phyloP scores from a whole-genome alignment of 2,888 invertebrate genomes.

The Phrixothrix hirtus region DNA sequence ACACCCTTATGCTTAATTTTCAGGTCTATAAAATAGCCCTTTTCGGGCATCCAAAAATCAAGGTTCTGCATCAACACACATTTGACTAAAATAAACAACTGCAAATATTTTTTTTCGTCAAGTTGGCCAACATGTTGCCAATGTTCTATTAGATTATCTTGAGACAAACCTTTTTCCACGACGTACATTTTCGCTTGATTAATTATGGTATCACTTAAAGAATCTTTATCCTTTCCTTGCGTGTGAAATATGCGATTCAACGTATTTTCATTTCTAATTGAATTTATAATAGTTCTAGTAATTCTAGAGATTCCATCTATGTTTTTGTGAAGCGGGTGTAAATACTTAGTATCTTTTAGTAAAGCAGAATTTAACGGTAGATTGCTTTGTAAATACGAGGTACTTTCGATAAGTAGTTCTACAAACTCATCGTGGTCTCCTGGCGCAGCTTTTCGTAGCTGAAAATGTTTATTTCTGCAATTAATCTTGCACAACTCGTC shows the following conservation, averaged over 20 bases:
- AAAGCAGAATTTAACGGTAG: slow-evolving; percentile 15
- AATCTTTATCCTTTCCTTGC: slow-evolving; percentile 19
- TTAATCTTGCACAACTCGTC: slow-evolving; percentile 14
- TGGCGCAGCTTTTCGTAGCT: slow-evolving; percentile 8
- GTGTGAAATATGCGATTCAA: slow-evolving; percentile 24
- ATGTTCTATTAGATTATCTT: slow-evolving; percentile 9
- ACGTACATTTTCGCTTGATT: slow-evolving; percentile 20
- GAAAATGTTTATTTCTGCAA: slow-evolving; percentile 15
- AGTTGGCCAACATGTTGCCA: slow-evolving; percentile 17
- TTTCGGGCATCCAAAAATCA: slow-evolving; percentile 11
- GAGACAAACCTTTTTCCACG: slow-evolving; percentile 12
- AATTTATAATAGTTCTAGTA: slow-evolving; percentile 5
- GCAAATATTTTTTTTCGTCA: slow-evolving; percentile 19
- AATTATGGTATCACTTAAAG: slow-evolving; percentile 11
- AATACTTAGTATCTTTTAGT: slow-evolving; percentile 16
- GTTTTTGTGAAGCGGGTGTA: slow-evolving; percentile 12
- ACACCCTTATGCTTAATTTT: slow-evolving; percentile 4
- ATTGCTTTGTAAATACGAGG: slow-evolving; percentile 17
- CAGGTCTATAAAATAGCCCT: slow-evolving; percentile 2
- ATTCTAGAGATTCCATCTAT: slow-evolving; percentile 13
- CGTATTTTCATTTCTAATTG: slow-evolving; percentile 15
- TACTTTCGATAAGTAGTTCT: slow-evolving; percentile 17
- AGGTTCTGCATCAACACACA: slow-evolving; percentile 20
- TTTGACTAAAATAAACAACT: slow-evolving; percentile 12
- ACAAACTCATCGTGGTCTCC: slow-evolving; percentile 20